Base-by-base conservation (phyloP, 1,140 invertebrate genomes). In the Thaumetopoea pityocampa region DNA sequence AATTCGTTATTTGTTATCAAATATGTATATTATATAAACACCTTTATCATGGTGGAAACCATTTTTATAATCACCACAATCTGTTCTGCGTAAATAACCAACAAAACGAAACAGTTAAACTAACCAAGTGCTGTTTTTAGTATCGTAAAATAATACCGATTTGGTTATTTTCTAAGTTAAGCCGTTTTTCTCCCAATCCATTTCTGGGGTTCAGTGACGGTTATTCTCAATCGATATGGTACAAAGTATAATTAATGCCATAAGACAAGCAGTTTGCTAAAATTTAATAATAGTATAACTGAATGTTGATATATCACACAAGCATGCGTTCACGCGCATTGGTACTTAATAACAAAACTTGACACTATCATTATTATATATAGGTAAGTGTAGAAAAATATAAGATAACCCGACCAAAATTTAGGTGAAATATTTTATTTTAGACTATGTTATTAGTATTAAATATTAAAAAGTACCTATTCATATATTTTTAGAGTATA, bases 261-360 rank as follows among this genome's bases (percentile, higher is more conserved):
- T 16, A 16, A 26, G n/a, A 20, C 12, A 8, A 11, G 11, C 37
- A 26, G 26, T 20, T 12, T 7, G 24, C 12, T 17, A 8, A 22
- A 11, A n/a, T 22, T 4, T 23, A 2, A 4, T 8, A 26, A 26
- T 5, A 11, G 32, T 23, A 23, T 17, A 14, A 11, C 24, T 27
- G 5, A n/a, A 5, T 8, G 19, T 4, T 2, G n/a, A 19, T 12
- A 29, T 32, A 19, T 41, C 11, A 8, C 37, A 32, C 37, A 16
- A 16, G n/a, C n/a, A 30, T 41, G 28, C 27, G 27, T 20, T 3
- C 3, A 1, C 3, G 32, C 14, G 37, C 19, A 24, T 41, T 30
- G 28, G 37, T 41, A 41, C 37, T 41, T 41, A 41, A 41, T 38
- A 28, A 9, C 17, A 22, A 19, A 29, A 30, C 27, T 41, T 41